Evolutionary conservation across 2,888 invertebrate genomes (phyloP).

Genomic region (Cryptocephalus primarius): DNA sequence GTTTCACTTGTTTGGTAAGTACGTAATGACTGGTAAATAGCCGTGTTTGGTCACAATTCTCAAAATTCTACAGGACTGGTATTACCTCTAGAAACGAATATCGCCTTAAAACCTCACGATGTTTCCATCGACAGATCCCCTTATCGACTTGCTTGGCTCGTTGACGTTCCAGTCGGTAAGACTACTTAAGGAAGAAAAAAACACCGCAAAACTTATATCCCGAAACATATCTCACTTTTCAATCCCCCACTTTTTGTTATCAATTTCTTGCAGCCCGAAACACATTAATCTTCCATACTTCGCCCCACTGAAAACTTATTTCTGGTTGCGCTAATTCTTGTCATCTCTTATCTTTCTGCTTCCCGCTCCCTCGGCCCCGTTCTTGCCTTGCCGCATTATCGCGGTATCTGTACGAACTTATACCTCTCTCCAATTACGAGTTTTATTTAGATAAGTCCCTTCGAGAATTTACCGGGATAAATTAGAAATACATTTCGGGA

Average conservation of each 20-base stretch:
- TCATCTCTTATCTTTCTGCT: neutral
- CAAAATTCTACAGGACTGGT: too few relatives aligned
- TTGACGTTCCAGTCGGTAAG: too few relatives aligned
- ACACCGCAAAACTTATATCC: too few relatives aligned
- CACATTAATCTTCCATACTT: slow-evolving; percentile 6
- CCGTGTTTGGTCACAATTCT: too few relatives aligned
- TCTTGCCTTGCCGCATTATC: neutral
- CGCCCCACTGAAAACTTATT: neutral
- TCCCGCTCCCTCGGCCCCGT: neutral
- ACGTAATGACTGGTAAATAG: too few relatives aligned
- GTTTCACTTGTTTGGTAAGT: too few relatives aligned
- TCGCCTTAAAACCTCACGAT: too few relatives aligned
- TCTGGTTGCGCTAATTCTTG: neutral
- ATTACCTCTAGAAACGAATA: too few relatives aligned
- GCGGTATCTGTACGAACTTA: neutral
- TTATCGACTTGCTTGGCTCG: too few relatives aligned
- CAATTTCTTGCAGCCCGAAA: slow-evolving; percentile 1
- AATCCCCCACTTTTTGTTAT: slow-evolving; percentile 2
- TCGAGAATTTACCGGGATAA: neutral
- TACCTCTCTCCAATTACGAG: neutral
- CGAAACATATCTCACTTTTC: slow-evolving; percentile 2
- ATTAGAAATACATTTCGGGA: neutral
- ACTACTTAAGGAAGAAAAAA: too few relatives aligned
- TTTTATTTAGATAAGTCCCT: neutral
- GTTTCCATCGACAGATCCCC: too few relatives aligned